These are phyloP conservation scores for Drosophila sturtevanti DNA, from an alignment of 1,140 invertebrate species.

Conservation along the genomic window DNA sequence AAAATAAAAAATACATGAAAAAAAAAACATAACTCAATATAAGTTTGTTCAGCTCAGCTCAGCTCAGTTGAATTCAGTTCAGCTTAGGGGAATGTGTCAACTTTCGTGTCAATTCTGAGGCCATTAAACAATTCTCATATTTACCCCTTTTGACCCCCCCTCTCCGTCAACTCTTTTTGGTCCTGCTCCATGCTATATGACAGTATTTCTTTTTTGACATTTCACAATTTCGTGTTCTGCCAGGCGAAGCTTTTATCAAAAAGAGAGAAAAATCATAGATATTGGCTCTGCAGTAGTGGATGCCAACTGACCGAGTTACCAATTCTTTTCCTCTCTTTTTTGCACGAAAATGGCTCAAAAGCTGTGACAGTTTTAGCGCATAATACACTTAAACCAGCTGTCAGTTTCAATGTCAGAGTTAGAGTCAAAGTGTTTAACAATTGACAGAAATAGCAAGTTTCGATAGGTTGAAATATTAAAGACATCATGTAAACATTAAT, in stretches of 20 bases:
- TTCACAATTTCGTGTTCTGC: constrained; percentile 28
- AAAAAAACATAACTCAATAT: not conserved
- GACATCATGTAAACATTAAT: constrained; percentile 1
- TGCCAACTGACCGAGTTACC: not conserved
- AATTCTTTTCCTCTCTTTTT: not conserved
- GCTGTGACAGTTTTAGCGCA: constrained; percentile 34
- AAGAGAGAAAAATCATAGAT: not conserved
- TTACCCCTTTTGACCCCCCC: constrained; percentile 10
- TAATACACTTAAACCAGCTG: constrained; percentile 51
- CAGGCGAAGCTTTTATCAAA: constrained; percentile 12
- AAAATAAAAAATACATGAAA: not conserved
- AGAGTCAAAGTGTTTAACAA: constrained; percentile 1
- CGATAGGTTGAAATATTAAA: constrained; percentile 49
- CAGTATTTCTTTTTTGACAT: constrained; percentile 5
- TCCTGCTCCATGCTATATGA: not conserved
- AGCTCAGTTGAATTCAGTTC: constrained; percentile 25
- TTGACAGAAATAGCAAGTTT: constrained; percentile 19
- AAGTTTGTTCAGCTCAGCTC: constrained; percentile 26
- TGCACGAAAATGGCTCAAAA: not conserved
- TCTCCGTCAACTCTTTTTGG: no score
- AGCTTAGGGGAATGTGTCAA: constrained; percentile 53
- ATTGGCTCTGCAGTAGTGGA: not conserved
- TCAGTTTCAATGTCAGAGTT: constrained; percentile 21
- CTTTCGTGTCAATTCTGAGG: constrained; percentile 64
- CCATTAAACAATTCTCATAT: constrained; percentile 67